These are phyloP conservation scores for Cephus nigrinus DNA, from an alignment of 2,888 invertebrate genomes.

Conservation along the genomic window DNA sequence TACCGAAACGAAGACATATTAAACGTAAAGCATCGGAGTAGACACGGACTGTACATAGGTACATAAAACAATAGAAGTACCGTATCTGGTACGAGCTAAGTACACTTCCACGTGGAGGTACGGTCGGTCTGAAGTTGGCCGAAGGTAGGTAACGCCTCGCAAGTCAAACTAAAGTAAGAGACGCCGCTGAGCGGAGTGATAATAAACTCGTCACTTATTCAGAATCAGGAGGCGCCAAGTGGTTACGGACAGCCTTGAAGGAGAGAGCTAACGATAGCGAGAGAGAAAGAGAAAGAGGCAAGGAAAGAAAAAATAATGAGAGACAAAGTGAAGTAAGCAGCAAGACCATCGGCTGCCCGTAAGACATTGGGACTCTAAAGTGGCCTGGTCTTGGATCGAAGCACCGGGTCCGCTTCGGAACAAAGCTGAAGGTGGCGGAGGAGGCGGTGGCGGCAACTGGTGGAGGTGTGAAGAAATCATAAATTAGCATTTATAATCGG, in stretches of 20 bases:
- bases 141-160: slow-evolving; percentile 18
- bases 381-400: neutral
- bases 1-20: neutral
- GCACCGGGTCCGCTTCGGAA: slow-evolving; percentile 2
- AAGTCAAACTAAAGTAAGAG: slow-evolving; percentile 11
- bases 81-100: neutral
- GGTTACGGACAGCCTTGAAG: slow-evolving; percentile 28
- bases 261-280: slow-evolving; percentile 19
- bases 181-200: slow-evolving; percentile 21
- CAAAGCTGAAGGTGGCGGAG: neutral
- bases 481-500: slow-evolving; percentile 58
- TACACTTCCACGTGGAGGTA: neutral
- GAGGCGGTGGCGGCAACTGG: slow-evolving; percentile 3
- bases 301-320: slow-evolving; percentile 5
- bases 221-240: slow-evolving; percentile 41
- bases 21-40: neutral
- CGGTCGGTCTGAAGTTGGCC: neutral
- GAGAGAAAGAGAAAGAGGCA: slow-evolving; percentile 4
- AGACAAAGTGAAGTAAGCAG: neutral
- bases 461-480: slow-evolving; percentile 47
- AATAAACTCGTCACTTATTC: slow-evolving; percentile 44
- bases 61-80: neutral
- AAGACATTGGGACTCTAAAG: neutral
- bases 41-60: slow-evolving; percentile 2
- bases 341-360: neutral